phyloP scores from a whole-genome alignment of 64 coral and sea anemone species.

The Dendronephthya gigantea region DNA sequence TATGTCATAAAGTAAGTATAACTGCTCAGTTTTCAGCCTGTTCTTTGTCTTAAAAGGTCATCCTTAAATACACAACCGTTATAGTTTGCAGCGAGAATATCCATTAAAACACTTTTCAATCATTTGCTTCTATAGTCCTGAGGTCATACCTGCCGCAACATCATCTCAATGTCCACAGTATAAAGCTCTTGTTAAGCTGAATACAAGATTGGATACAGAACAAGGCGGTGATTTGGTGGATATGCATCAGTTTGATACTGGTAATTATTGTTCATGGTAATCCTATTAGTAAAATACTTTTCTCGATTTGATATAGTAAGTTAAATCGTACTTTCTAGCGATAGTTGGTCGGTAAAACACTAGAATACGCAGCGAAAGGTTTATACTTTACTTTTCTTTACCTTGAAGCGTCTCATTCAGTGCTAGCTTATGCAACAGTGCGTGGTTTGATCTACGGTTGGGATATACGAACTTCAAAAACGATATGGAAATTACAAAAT shows the following conservation, averaged over 20 bases:
- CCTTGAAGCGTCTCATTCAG: conserved; percentile 59
- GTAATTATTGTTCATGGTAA: conserved; percentile 6
- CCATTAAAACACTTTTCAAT: background rate
- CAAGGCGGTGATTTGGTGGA: conserved; percentile 75
- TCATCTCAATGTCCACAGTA: background rate
- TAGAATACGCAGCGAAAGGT: no score
- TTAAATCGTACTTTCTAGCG: no score
- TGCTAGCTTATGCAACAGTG: conserved; percentile 82
- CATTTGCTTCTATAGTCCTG: background rate
- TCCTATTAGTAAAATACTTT: no score
- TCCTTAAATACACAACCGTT: no score
- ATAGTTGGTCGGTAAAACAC: no score
- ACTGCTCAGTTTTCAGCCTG: background rate
- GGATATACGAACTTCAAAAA: conserved; percentile 57
- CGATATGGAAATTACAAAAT: conserved; percentile 89
- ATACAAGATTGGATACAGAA: conserved; percentile 50
- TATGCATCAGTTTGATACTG: conserved; percentile 88
- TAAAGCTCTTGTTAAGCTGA: conserved; percentile 26
- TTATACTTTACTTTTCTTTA: no score
- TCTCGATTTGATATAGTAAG: no score
- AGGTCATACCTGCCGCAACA: background rate
- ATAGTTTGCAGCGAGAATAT: background rate
- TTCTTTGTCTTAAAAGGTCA: no score
- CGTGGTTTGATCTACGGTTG: conserved; percentile 78
- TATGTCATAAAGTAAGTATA: conserved; percentile 60